Base-by-base conservation (phyloP, 2,888 invertebrate genomes). In the Steinernema scapterisci region DNA sequence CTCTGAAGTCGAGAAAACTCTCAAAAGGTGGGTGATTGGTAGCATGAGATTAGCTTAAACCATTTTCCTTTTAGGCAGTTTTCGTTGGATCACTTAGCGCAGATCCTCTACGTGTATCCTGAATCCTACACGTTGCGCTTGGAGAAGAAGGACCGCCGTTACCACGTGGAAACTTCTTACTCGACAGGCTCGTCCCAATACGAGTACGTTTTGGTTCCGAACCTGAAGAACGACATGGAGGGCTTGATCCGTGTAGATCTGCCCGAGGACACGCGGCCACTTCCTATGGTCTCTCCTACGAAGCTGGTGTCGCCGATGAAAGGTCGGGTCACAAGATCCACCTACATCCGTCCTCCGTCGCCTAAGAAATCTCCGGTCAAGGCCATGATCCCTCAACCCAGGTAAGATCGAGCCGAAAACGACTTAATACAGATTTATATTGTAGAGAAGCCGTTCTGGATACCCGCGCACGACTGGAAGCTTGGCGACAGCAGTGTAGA, bases 371-470 rank as follows among this genome's bases (percentile, higher is more conserved):
- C 63, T 25, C 31, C 38, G 9, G 11, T 31, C 27, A 63, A 63
- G 19, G 63, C 16, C 7, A 63, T 38, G 38, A 38, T 63, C 31
- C 63, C 63, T 7, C 63, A 63, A 31, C 63, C 23, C 11, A 25
- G 63, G 63, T 63, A 63, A 3, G 5, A 31, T 54, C 27, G 19
- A 27, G 5, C 38, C 38, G 38, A 9, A 9, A 9, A 6, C 3
- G 38, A 23, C 11, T 11, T 21, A 21, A 21, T 25, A 2, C 7
- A 7, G 38, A 9, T 54, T 13, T 54, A 23, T 3, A 6, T 63
- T 63, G 27, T 63, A 63, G 63, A 7, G 63, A 63, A 31, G 63
- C 63, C 6, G 38, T 63, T 7, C 19, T 63, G 38, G 63, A 63
- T 25, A 16, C 23, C 38, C 21, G 63, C 2, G 27, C 63, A 7